These are phyloP conservation scores for Latrodectus geometricus DNA, from an alignment of 1,140 invertebrate species.

Conservation along the genomic window DNA sequence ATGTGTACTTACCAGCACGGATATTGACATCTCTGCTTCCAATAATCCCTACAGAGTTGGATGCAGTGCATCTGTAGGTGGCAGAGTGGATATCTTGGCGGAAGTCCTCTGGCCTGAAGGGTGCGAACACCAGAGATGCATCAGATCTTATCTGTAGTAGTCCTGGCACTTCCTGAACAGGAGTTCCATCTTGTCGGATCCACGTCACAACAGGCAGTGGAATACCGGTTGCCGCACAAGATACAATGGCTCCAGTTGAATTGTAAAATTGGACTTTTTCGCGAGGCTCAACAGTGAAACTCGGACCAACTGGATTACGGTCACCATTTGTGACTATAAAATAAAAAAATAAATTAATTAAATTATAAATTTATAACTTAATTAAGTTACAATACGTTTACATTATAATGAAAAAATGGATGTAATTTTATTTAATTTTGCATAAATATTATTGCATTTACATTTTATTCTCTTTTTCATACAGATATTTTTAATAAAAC, in stretches of 20 bases:
- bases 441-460: too few relatives aligned
- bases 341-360: neutral
- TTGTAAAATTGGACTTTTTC: constrained; percentile 93
- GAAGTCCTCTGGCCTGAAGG: constrained; percentile 66
- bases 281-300: constrained; percentile 91
- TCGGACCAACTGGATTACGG: constrained; percentile 69
- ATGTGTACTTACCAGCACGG: constrained; percentile 82
- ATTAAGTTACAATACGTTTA: too few relatives aligned
- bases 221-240: constrained; percentile 82
- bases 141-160: constrained; percentile 76
- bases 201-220: constrained; percentile 87
- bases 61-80: constrained; percentile 90
- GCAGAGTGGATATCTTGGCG: constrained; percentile 91
- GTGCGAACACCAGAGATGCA: constrained; percentile 68
- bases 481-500: too few relatives aligned
- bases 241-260: constrained; percentile 90
- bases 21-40: constrained; percentile 93
- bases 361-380: too few relatives aligned
- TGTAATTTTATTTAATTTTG: too few relatives aligned
- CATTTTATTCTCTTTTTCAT: too few relatives aligned
- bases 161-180: constrained; percentile 74
- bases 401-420: too few relatives aligned
- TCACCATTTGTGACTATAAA: constrained; percentile 6
- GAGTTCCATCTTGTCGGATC: constrained; percentile 72
- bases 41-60: constrained; percentile 88